Conservation (phyloP, 1,140 invertebrate species). For the Stenopsyche tienmushanensis region DNA sequence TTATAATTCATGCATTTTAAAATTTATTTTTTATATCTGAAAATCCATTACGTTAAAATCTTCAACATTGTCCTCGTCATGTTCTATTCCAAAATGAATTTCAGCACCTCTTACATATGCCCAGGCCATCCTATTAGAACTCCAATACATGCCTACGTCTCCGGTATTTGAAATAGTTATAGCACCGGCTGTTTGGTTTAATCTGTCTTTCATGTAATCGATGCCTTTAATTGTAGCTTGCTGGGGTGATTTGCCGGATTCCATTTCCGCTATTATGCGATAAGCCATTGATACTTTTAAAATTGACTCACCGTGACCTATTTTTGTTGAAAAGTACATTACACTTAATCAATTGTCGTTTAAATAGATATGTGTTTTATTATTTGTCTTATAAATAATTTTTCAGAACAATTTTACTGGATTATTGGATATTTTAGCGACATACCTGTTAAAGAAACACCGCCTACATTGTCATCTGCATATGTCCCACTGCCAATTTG, state of each 20-base stretch:
- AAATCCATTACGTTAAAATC: conserved; percentile 25
- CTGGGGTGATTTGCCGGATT: conserved; percentile 60
- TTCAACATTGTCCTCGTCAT: conserved; percentile 38
- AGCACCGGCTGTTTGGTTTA: conserved; percentile 74
- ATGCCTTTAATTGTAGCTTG: conserved; percentile 63
- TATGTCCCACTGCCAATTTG: conserved; percentile 71
- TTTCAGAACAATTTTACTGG: background rate
- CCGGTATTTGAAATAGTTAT: conserved; percentile 70
- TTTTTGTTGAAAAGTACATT: conserved; percentile 32
- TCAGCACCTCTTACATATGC: conserved; percentile 65
- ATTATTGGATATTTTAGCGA: background rate
- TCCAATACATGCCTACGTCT: conserved; percentile 70
- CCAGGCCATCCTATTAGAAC: conserved; percentile 76
- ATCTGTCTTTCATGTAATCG: conserved; percentile 63
- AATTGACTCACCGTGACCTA: conserved; percentile 76
- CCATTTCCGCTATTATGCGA: conserved; percentile 65
- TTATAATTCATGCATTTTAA: too few species aligned
- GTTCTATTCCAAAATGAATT: conserved; percentile 66
- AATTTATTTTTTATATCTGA: background rate
- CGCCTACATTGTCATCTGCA: conserved; percentile 68
- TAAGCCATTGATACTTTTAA: conserved; percentile 72
- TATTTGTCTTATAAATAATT: too few species aligned
- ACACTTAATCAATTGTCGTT: too few species aligned
- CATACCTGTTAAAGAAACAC: conserved; percentile 72
- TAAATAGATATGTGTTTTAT: too few species aligned